phyloP scores from a whole-genome alignment of 2,888 invertebrate genomes.

The Polia nebulosa region DNA sequence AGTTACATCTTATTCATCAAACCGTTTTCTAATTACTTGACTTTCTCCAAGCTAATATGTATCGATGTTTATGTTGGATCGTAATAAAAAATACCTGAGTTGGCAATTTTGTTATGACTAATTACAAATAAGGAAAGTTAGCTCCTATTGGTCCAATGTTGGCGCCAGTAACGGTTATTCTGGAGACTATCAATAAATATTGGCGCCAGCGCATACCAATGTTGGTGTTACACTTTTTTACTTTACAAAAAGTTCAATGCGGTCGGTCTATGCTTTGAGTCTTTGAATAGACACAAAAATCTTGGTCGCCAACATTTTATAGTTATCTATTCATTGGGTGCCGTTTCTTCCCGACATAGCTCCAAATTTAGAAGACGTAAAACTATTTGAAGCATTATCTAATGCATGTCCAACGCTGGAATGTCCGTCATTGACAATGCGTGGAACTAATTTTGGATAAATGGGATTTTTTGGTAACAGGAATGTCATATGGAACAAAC shows the following conservation, averaged over 20 bases:
- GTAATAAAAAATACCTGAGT: conserved; percentile 55
- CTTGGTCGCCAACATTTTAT: conserved; percentile 22
- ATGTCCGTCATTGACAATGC: conserved; percentile 37
- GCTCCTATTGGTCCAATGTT: conserved; percentile 27
- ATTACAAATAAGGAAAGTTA: conserved; percentile 54
- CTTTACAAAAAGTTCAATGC: conserved; percentile 6
- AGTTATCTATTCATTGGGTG: conserved; percentile 26
- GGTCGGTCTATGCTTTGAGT: conserved; percentile 12
- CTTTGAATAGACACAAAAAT: conserved; percentile 31
- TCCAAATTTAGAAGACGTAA: conserved; percentile 27
- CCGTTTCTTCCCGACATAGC: conserved; percentile 8
- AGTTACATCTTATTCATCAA: conserved; percentile 55
- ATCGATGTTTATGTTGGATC: conserved; percentile 33
- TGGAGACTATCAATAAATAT: conserved; percentile 20
- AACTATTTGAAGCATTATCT: conserved; percentile 22
- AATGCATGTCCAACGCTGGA: conserved; percentile 10
- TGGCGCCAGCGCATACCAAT: conserved; percentile 40
- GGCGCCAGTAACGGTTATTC: conserved; percentile 17
- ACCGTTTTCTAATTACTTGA: conserved; percentile 63
- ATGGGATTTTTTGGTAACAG: conserved; percentile 30
- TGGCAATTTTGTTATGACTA: conserved; percentile 54
- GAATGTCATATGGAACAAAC: conserved; percentile 15
- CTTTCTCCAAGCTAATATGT: conserved; percentile 57
- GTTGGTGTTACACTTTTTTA: conserved; percentile 33
- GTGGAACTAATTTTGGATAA: conserved; percentile 52